A percentile compares a stretch with the other conserved stretches of the same genome.
Evolutionary conservation across 1,140 invertebrate species (phyloP).

Genomic region (Macrosteles quadrilineatus): DNA sequence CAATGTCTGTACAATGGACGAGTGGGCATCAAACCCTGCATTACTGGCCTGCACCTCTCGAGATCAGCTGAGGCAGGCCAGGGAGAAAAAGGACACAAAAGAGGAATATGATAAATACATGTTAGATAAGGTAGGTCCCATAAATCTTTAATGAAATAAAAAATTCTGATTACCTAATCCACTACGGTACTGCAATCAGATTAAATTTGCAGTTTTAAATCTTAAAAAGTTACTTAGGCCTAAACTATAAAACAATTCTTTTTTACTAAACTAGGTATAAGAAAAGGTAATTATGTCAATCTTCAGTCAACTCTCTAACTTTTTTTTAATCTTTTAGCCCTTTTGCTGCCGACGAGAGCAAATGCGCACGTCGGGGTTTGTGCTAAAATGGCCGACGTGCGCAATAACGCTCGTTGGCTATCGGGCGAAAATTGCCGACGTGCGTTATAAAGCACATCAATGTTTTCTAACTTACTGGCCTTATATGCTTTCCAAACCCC

Average conservation of each 20-base stretch:
- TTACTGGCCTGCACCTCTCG: constrained; percentile 29
- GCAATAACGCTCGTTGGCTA: no score
- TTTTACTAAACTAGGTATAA: neutral
- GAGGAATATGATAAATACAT: constrained; percentile 25
- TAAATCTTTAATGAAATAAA: neutral
- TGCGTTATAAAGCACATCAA: no score
- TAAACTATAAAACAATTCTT: neutral
- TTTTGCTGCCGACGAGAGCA: no score
- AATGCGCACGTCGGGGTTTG: no score
- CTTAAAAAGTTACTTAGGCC: no score
- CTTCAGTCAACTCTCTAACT: no score
- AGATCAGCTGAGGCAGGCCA: constrained; percentile 21
- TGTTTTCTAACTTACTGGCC: no score
- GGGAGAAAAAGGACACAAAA: constrained; percentile 12
- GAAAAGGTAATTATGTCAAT: neutral
- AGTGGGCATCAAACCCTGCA: constrained; percentile 29
- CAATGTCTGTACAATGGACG: constrained; percentile 17
- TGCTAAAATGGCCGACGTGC: no score
- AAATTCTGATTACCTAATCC: neutral
- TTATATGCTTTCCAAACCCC: no score
- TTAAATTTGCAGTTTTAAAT: neutral
- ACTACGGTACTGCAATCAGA: neutral
- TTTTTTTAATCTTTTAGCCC: no score
- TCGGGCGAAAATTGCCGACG: no score
- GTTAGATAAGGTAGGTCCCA: constrained; percentile 24